Conservation (phyloP, 2,797 vertebrate genomes). For the Aldrovandia affinis region DNA sequence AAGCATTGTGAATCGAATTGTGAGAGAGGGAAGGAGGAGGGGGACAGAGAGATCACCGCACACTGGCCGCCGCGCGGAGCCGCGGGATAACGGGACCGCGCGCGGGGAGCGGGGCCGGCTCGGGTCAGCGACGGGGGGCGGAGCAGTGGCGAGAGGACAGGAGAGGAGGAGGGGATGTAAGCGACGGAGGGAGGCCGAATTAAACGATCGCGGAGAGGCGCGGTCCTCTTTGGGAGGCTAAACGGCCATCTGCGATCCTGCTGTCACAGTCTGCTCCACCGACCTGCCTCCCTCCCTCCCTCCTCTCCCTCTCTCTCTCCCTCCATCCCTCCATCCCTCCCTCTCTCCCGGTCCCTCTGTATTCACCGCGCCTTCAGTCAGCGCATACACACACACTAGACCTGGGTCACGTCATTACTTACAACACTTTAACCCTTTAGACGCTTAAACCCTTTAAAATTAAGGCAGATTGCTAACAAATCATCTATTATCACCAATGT, state of each 20-base stretch:
- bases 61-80: too few species aligned
- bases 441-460: too few species aligned
- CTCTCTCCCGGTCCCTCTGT: too few species aligned
- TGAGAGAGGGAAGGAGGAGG: too few species aligned
- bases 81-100: slow-evolving; percentile 29
- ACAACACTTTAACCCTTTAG: too few species aligned
- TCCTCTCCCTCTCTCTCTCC: neutral
- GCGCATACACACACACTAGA: slow-evolving; percentile 21
- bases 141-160: slow-evolving; percentile 33
- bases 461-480: too few species aligned
- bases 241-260: slow-evolving; percentile 77
- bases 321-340: neutral
- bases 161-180: slow-evolving; percentile 46
- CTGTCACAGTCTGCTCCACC: slow-evolving; percentile 57
- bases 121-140: neutral
- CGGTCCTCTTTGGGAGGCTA: slow-evolving; percentile 72
- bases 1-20: too few species aligned
- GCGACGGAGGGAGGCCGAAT: slow-evolving; percentile 57
- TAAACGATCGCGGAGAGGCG: slow-evolving; percentile 67
- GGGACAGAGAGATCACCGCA: too few species aligned
- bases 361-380: neutral
- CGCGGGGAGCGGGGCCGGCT: slow-evolving; percentile 39
- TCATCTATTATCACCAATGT: too few species aligned
- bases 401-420: too few species aligned
- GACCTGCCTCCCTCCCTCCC: slow-evolving; percentile 43